Evolutionary conservation across 2,113 vertebrate species (phyloP).

Genomic region (Rostratula benghalensis): DNA sequence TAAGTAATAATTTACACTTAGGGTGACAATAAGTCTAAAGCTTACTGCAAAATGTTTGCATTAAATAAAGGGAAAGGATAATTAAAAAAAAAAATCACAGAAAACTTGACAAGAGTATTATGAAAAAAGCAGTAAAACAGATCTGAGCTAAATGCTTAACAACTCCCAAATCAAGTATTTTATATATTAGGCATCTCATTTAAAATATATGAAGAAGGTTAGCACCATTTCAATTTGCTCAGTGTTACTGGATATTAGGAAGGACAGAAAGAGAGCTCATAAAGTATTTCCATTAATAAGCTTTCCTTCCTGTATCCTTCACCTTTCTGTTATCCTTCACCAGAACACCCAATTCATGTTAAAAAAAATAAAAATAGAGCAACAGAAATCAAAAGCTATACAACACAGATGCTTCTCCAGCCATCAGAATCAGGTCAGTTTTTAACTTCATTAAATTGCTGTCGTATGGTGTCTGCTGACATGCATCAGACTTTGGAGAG

Average conservation of each 20-base stretch:
- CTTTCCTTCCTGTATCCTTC: conserved; percentile 51
- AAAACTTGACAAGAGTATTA: neutral
- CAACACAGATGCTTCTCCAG: conserved; percentile 64
- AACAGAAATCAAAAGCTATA: conserved; percentile 63
- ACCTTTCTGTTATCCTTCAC: conserved; percentile 63
- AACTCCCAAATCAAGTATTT: neutral
- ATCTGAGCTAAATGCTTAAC: neutral
- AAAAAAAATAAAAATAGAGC: conserved; percentile 23
- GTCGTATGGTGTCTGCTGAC: conserved; percentile 91
- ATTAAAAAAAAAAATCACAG: neutral
- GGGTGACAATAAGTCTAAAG: neutral
- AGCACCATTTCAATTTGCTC: conserved; percentile 31
- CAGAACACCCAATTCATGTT: conserved; percentile 38
- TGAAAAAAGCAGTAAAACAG: neutral
- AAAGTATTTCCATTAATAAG: conserved; percentile 63
- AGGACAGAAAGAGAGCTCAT: conserved; percentile 36
- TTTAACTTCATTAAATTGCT: conserved; percentile 97
- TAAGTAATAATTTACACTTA: neutral
- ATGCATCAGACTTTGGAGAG: conserved; percentile 88
- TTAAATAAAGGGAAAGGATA: neutral
- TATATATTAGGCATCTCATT: neutral
- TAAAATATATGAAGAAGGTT: conserved; percentile 48
- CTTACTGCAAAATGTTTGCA: neutral
- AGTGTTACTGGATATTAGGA: conserved; percentile 44
- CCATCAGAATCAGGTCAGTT: conserved; percentile 84